phyloP scores from a whole-genome alignment of 1,140 invertebrate species.

The Colletes gigas region DNA sequence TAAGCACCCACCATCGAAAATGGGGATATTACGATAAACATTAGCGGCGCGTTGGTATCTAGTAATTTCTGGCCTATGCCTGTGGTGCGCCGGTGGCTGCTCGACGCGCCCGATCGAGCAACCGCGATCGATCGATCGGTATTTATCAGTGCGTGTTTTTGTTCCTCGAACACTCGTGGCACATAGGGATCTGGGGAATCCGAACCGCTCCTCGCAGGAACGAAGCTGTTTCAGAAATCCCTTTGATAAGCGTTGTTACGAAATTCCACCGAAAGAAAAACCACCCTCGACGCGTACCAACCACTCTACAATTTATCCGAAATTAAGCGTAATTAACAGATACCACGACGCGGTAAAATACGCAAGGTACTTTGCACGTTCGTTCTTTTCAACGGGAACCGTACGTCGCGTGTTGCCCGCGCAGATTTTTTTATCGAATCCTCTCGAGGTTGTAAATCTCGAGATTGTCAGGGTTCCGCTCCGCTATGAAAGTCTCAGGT shows the following conservation, averaged over 20 bases:
- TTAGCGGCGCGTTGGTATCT: constrained; percentile 43
- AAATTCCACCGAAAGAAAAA: background rate
- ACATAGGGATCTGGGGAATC: background rate
- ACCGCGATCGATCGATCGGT: constrained; percentile 9
- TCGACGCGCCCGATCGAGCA: too few species aligned
- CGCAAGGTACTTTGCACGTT: too few species aligned
- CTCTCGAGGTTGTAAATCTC: too few species aligned
- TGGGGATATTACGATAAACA: constrained; percentile 58
- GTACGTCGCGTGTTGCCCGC: too few species aligned
- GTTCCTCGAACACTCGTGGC: constrained; percentile 26
- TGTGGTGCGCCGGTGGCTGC: background rate
- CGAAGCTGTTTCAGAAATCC: too few species aligned
- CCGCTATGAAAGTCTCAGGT: too few species aligned
- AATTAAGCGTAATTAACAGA: too few species aligned
- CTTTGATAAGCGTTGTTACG: too few species aligned
- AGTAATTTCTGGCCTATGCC: constrained; percentile 44
- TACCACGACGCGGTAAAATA: too few species aligned
- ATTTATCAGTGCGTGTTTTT: constrained; percentile 41
- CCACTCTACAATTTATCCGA: background rate
- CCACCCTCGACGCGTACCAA: background rate
- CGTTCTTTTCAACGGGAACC: too few species aligned
- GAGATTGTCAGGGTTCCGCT: too few species aligned
- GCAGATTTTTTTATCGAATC: too few species aligned
- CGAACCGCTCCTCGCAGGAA: background rate
- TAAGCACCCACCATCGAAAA: constrained; percentile 45